Base-by-base conservation (phyloP, 1,140 invertebrate species). In the Oreohelix idahoensis region DNA sequence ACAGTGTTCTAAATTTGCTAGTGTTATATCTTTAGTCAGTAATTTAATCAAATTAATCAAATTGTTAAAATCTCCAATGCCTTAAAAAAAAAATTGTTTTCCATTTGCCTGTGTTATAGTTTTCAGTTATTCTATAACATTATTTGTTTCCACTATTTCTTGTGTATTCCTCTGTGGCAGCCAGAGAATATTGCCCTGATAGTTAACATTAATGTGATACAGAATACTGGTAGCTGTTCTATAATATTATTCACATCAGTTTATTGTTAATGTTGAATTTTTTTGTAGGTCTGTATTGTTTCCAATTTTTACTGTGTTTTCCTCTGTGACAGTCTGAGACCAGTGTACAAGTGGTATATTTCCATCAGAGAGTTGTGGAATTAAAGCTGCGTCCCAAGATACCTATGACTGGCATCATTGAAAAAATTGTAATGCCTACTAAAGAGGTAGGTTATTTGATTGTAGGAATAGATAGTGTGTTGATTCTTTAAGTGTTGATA, bases 361-460 rank as follows among this genome's bases (percentile, higher is more conserved):
- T 81, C 42, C 36, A 81, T 38, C 38, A 70, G 32, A 49, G 15
- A 5, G 69, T 58, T 0, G 5, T 15, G 5, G 38, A 45, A 51
- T 26, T 81, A 1, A 45, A 15, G 8, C 36, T 81, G 10, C 17
- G 0, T 13, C 42, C 35, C 10, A 71, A 38, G 15, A 58, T 81
- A 38, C 66, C 63, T 8, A 71, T 58, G 29, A 32, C 35, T 4
- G 66, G 45, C 17, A 71, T 81, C 29, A 38, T 81, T 29, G 66
- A 71, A 38, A 17, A 45, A n/a, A 58, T 81, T 71, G 32, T 71
- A 2, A 71, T 20, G 15, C 10, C 1, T 36, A 51, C 79, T 20
- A 81, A 36, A 71, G 79, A 71, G n/a, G 79, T 81, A 81, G 45
- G 38, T 32, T 4, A 71, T 66, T 58, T 58, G 4, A 23, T 58